Conservation (phyloP, 2,888 invertebrate species). For the Augiades crinisus region DNA sequence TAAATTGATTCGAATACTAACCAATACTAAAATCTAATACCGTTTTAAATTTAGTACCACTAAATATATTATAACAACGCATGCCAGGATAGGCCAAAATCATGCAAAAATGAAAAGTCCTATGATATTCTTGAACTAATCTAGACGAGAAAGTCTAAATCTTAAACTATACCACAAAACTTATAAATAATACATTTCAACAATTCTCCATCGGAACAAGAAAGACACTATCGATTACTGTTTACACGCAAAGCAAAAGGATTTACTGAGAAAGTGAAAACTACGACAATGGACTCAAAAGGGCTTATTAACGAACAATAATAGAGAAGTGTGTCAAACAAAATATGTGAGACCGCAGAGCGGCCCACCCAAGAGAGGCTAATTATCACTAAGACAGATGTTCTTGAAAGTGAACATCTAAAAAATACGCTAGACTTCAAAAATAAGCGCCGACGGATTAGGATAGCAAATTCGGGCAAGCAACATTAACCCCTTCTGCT, state of each 20-base stretch:
- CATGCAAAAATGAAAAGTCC: too few relatives aligned
- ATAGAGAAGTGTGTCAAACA: constrained; percentile 50
- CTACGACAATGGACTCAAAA: constrained; percentile 61
- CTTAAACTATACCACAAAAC: too few relatives aligned
- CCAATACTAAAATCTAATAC: too few relatives aligned
- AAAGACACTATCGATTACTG: constrained; percentile 55
- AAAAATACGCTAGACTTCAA: constrained; percentile 68
- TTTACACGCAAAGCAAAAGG: constrained; percentile 59
- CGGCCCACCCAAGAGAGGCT: constrained; percentile 62
- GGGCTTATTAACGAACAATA: constrained; percentile 57
- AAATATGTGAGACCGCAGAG: constrained; percentile 44
- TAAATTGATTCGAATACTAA: too few relatives aligned
- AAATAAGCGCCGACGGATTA: constrained; percentile 77
- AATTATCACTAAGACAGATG: constrained; percentile 73
- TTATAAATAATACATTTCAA: too few relatives aligned
- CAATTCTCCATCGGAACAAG: constrained; percentile 2
- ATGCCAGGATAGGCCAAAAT: too few relatives aligned
- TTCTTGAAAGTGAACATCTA: constrained; percentile 64
- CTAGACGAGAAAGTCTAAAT: too few relatives aligned
- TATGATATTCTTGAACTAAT: too few relatives aligned
- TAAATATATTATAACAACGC: too few relatives aligned
- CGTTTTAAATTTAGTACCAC: too few relatives aligned
- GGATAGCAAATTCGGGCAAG: constrained; percentile 34
- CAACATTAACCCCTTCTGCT: constrained; percentile 28
- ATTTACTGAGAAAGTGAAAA: constrained; percentile 75